Percentiles rank a stretch among this genome's conserved stretches.
These are phyloP conservation scores for Lamproptera curius DNA, from an alignment of 2,888 invertebrate species.

Conservation along the genomic window DNA sequence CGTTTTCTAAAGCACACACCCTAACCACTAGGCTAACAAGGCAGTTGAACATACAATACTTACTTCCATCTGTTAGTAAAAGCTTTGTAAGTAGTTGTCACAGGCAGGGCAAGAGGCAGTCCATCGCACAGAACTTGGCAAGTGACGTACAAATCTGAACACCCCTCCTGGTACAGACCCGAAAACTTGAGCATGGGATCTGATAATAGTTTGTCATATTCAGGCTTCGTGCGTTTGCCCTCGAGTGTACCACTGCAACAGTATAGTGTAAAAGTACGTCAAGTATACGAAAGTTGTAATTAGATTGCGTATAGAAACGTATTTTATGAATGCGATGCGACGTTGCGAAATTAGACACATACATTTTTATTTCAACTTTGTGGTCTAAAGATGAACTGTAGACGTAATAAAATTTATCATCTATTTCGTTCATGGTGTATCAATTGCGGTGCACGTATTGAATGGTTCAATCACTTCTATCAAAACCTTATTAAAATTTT, in stretches of 20 bases:
- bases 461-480: too few species aligned
- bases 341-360: constrained; percentile 51
- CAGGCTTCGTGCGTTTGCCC: constrained; percentile 91
- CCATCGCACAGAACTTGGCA: constrained; percentile 91
- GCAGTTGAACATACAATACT: too few species aligned
- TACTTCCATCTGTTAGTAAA: constrained; percentile 96
- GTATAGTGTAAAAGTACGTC: too few species aligned
- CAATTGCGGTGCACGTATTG: too few species aligned
- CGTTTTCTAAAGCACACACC: too few species aligned
- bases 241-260: constrained; percentile 91
- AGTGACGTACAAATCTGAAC: constrained; percentile 93
- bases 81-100: constrained; percentile 93
- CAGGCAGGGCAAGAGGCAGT: constrained; percentile 89
- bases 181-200: constrained; percentile 95
- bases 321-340: too few species aligned
- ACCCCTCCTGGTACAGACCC: constrained; percentile 89
- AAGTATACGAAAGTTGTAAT: too few species aligned
- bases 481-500: too few species aligned
- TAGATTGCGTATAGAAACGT: neutral
- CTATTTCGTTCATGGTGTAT: constrained; percentile 82
- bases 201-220: constrained; percentile 90
- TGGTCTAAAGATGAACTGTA: constrained; percentile 95
- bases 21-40: too few species aligned
- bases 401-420: constrained; percentile 90
- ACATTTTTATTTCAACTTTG: constrained; percentile 95